phyloP scores from a whole-genome alignment of 2,797 vertebrate species.

The Varecia variegata region DNA sequence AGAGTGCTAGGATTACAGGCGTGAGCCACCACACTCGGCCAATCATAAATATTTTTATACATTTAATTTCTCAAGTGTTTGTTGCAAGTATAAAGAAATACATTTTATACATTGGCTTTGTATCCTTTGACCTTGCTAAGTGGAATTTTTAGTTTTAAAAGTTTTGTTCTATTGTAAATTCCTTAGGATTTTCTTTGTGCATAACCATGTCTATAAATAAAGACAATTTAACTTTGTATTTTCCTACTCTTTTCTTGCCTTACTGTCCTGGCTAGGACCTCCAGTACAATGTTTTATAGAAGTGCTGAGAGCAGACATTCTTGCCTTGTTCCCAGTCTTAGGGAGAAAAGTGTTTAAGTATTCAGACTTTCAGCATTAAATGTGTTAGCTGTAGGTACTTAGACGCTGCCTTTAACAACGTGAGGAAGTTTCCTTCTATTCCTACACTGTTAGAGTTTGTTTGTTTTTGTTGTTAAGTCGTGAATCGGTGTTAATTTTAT shows the following conservation, averaged over 20 bases:
- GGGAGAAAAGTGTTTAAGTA: neutral
- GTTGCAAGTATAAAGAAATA: neutral
- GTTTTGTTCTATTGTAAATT: neutral
- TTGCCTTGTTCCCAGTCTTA: neutral
- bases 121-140: neutral
- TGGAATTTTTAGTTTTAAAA: neutral
- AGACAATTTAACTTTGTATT: neutral
- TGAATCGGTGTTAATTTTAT: neutral
- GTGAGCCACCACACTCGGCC: too few species aligned
- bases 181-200: neutral
- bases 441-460: neutral
- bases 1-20: too few species aligned
- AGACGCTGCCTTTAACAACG: neutral
- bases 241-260: neutral
- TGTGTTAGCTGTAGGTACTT: neutral
- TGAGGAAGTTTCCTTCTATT: neutral
- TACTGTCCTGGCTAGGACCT: neutral
- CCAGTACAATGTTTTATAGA: neutral
- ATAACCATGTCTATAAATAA: neutral
- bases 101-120: neutral
- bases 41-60: neutral
- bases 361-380: neutral
- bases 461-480: constrained; percentile 12
- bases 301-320: neutral
- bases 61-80: neutral